phyloP scores from a whole-genome alignment of 1,140 invertebrate genomes.

The Macrobrachium rosenbergii region DNA sequence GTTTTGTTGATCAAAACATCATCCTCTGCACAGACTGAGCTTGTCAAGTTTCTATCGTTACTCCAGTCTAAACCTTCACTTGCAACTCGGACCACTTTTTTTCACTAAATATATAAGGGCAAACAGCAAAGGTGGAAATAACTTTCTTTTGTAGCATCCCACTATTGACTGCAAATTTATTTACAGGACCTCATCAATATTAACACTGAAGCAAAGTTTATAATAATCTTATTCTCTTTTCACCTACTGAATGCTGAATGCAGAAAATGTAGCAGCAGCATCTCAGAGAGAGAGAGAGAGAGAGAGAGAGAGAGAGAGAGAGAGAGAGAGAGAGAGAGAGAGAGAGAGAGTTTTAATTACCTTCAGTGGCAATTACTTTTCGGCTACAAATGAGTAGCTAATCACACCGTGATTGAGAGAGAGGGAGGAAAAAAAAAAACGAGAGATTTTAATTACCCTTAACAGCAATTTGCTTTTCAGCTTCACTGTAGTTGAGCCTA shows the following conservation, averaged over 20 bases:
- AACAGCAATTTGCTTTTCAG: neutral
- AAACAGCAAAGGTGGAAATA: too few species aligned
- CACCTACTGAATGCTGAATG: too few species aligned
- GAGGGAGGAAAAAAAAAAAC: neutral
- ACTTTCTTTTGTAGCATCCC: too few species aligned
- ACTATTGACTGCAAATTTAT: too few species aligned
- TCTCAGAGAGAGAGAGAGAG: neutral
- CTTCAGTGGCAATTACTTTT: neutral
- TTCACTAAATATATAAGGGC: too few species aligned
- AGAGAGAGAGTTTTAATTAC: too few species aligned
- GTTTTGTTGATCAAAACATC: too few species aligned
- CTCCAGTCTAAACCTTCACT: too few species aligned
- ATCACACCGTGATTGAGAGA: conserved; percentile 2
- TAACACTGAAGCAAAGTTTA: neutral
- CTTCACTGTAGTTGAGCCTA: neutral
- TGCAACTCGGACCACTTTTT: too few species aligned
- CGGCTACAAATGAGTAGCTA: neutral
- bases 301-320: conserved; percentile 21
- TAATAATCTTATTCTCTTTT: too few species aligned
- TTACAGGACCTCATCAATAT: neutral
- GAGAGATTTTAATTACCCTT: neutral
- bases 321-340: conserved; percentile 23
- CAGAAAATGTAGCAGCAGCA: neutral
- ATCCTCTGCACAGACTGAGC: too few species aligned
- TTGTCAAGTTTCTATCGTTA: too few species aligned